Conservation (phyloP, 2,113 vertebrate species). For the Mus musculus region DNA sequence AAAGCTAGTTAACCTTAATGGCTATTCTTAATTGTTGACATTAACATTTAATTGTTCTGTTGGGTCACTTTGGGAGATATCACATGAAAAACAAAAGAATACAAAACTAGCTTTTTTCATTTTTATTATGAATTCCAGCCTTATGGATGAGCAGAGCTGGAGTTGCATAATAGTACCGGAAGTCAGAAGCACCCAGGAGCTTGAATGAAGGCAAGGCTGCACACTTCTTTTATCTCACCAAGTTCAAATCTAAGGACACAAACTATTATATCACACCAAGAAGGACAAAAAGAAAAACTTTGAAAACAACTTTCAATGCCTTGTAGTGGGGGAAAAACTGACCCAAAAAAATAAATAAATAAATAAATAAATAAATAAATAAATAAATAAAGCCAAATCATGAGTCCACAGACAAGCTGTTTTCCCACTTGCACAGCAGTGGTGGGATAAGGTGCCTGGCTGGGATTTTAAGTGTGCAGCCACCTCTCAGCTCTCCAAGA, state of each 20-base stretch:
- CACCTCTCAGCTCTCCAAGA: slow-evolving; percentile 52
- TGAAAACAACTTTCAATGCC: slow-evolving; percentile 11
- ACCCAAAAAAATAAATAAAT: neutral
- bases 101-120: slow-evolving; percentile 76
- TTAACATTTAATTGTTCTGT: slow-evolving; percentile 27
- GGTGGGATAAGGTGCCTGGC: slow-evolving; percentile 10
- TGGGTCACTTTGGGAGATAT: slow-evolving; percentile 12
- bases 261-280: neutral
- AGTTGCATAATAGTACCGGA: slow-evolving; percentile 54
- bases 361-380: neutral
- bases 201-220: slow-evolving; percentile 45
- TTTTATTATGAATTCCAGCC: slow-evolving; percentile 76
- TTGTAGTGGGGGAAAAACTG: neutral
- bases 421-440: neutral
- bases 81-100: neutral
- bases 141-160: slow-evolving; percentile 30
- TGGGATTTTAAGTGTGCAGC: slow-evolving; percentile 56
- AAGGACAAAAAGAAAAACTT: neutral
- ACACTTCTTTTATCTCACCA: slow-evolving; percentile 14
- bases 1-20: slow-evolving; percentile 75
- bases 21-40: slow-evolving; percentile 57
- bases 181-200: neutral
- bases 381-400: neutral
- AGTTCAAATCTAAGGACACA: neutral
- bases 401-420: neutral